A percentile compares a stretch with the other conserved stretches of the same genome.
phyloP scores from a whole-genome alignment of 2,888 invertebrate genomes.

The Parascotia fuliginaria region DNA sequence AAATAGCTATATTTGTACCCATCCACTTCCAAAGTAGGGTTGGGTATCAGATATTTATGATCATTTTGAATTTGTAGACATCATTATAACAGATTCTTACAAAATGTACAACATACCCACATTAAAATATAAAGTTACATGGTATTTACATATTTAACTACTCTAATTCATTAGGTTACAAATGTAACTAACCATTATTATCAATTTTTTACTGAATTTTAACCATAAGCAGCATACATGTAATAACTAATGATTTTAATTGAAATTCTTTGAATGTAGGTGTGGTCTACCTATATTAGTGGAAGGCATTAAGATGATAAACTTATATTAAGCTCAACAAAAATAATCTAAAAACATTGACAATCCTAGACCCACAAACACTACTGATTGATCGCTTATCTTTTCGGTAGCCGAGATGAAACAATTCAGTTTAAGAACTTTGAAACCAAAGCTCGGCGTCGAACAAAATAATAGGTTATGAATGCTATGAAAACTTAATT shows the following conservation, averaged over 20 bases:
- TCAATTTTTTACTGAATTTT: not conserved
- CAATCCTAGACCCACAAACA: not conserved
- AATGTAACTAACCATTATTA: not conserved
- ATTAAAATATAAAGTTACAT: not conserved
- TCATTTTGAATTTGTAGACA: not conserved
- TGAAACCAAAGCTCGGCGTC: constrained; percentile 38
- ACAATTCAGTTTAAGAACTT: constrained; percentile 39
- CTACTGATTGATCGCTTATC: constrained; percentile 26
- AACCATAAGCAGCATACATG: too few species aligned
- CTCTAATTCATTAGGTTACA: not conserved
- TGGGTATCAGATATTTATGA: constrained; percentile 10
- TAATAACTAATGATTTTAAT: too few species aligned
- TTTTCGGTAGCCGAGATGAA: constrained; percentile 48
- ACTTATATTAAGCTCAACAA: too few species aligned
- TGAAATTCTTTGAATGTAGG: too few species aligned
- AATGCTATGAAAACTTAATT: constrained; percentile 51
- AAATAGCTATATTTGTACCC: constrained; percentile 58
- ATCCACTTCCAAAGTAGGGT: constrained; percentile 26
- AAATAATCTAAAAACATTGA: not conserved
- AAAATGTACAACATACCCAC: not conserved
- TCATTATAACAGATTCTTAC: not conserved
- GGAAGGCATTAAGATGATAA: too few species aligned
- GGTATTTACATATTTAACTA: not conserved
- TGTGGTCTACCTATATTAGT: too few species aligned
- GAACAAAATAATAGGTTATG: constrained; percentile 52